These are phyloP conservation scores for Polylopha cassiicola DNA, from an alignment of 2,888 invertebrate species.

Conservation along the genomic window DNA sequence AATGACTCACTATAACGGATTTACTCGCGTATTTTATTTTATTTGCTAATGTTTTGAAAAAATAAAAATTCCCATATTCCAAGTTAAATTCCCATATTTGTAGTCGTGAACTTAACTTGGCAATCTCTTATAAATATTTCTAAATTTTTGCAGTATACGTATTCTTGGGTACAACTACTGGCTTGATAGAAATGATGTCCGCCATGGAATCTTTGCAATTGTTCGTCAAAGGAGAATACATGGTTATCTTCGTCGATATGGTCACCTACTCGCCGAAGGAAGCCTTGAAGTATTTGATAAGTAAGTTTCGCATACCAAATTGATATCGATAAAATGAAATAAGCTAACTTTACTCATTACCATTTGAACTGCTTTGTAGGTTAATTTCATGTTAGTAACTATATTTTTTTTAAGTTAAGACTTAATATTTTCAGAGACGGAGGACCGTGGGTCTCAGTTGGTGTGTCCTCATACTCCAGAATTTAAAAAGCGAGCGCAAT, in stretches of 20 bases:
- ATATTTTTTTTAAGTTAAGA: no score
- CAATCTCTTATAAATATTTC: not conserved
- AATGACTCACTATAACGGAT: no score
- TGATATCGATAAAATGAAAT: no score
- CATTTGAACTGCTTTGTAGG: no score
- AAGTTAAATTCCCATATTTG: no score
- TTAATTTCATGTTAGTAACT: no score
- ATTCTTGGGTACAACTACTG: slow-evolving; percentile 90
- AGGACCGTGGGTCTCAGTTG: slow-evolving; percentile 69
- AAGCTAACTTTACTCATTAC: no score
- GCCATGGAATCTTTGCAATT: slow-evolving; percentile 93
- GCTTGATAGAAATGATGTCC: slow-evolving; percentile 93
- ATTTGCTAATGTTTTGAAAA: no score
- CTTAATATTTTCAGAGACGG: slow-evolving; percentile 45
- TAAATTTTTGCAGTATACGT: slow-evolving; percentile 88
- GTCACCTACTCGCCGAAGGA: slow-evolving; percentile 87
- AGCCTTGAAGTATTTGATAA: slow-evolving; percentile 88
- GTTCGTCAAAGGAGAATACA: slow-evolving; percentile 94
- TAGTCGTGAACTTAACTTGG: slow-evolving; percentile 5
- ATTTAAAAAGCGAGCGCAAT: slow-evolving; percentile 84
- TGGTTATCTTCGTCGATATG: slow-evolving; percentile 96
- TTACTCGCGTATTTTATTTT: no score
- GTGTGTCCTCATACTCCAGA: slow-evolving; percentile 76
- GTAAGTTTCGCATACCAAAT: no score
- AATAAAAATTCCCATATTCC: no score